A percentile compares a stretch with the other conserved stretches of the same genome.
phyloP scores from a whole-genome alignment of 2,888 invertebrate genomes.

The Linnaemya tessellans region DNA sequence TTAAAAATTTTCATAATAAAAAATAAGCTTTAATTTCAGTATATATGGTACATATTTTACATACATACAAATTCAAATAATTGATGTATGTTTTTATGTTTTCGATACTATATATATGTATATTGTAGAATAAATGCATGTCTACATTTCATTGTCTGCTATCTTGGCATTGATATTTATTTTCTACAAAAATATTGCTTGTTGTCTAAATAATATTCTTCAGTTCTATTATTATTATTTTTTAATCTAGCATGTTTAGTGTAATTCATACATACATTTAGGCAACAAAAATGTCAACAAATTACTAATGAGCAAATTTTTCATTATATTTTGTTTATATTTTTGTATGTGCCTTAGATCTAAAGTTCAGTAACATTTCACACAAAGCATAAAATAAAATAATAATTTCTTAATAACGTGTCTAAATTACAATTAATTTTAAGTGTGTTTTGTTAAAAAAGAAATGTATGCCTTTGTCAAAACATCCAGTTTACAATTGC shows the following conservation, averaged over 20 bases:
- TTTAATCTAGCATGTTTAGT: conserved; percentile 3
- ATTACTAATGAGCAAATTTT: conserved; percentile 27
- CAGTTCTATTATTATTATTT: conserved; percentile 8
- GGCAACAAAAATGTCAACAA: conserved; percentile 13
- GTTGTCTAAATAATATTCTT: conserved; percentile 29
- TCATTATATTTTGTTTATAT: not conserved
- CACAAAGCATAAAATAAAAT: not conserved
- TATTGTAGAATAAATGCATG: conserved; percentile 8
- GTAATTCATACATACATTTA: conserved; percentile 19
- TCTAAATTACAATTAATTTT: not conserved
- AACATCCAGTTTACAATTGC: too few species aligned
- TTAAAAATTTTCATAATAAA: too few species aligned
- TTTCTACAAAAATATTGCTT: conserved; percentile 43
- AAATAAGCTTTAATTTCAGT: too few species aligned
- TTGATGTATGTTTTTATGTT: too few species aligned
- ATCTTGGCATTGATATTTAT: conserved; percentile 66
- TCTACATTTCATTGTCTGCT: conserved; percentile 20
- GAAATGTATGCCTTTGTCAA: too few species aligned
- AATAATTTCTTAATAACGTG: not conserved
- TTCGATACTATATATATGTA: not conserved
- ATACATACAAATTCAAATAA: too few species aligned
- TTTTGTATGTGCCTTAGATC: not conserved
- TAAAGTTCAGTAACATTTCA: conserved; percentile 32
- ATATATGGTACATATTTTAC: too few species aligned
- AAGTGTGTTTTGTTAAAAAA: too few species aligned